Evolutionary conservation across 2,797 vertebrate species (phyloP), one percentile per base, ranked within the genome.

Genomic region (Sorex maritimensis): DNA sequence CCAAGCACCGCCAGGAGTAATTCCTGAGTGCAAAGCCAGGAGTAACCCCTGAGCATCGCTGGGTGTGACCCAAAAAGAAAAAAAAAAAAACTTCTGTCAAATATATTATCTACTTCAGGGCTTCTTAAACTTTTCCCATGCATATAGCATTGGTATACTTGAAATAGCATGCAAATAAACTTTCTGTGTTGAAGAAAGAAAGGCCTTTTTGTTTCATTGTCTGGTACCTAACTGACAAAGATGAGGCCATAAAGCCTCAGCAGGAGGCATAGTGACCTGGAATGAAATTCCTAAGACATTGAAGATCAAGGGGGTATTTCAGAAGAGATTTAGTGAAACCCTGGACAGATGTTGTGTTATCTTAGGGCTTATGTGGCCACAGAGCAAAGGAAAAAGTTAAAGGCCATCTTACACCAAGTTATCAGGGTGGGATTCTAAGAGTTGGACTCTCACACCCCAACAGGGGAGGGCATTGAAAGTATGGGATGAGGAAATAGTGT

Each of bases 271-370:
- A 5, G 17, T 24, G 3, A 58, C 30, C 21, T 83, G 49, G 46
- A 14, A 6, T 61, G 41, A 41, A 88, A 26, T 3, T 46, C 68
- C 38, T 83, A 75, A 28, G 5, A 49, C 49, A 9, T 6, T 49
- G 34, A 55, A 65, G 12, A 65, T 49, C 26, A 30, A 91, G 30
- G 26, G 17, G 4, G 24, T 3, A 26, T 28, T 81, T 86, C 13
- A 74, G 63, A 71, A 93, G 13, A 67, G 2, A 72, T 44, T 81
- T 73, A 73, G 58, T 79, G n/a, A 65, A 86, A 86, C 21, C 69
- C 4, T 79, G 30, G 38, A 30, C 24, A 79, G 8, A 61, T 84
- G 65, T 24, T 52, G 8, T 84, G 21, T 58, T 88, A 14, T 23
- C 9, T 24, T 69, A 28, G 38, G 28, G 41, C 44, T 17, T 26